Evolutionary conservation across 2,888 invertebrate genomes (phyloP).

Genomic region (Linyphia triangularis): DNA sequence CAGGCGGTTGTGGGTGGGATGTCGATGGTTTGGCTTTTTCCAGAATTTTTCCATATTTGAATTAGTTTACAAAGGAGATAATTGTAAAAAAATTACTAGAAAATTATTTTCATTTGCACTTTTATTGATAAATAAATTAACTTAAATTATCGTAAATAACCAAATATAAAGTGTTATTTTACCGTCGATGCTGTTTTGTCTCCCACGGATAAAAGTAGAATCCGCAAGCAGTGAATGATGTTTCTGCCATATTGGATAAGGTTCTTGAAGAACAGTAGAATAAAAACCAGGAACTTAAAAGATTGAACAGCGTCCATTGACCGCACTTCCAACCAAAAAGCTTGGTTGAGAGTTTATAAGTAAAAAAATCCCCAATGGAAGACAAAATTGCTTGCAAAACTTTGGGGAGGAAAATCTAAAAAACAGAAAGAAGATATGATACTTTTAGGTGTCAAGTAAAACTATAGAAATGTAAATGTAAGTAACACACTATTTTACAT

Average conservation of each 20-base stretch:
- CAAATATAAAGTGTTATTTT: no score
- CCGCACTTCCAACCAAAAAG: slow-evolving; percentile 80
- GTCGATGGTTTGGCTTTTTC: no score
- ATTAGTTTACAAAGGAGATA: not conserved
- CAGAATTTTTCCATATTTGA: no score
- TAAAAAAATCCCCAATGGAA: slow-evolving; percentile 88
- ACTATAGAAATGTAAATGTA: slow-evolving; percentile 10
- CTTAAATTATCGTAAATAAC: no score
- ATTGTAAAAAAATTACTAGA: not conserved
- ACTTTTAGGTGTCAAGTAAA: not conserved
- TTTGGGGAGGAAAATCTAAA: slow-evolving; percentile 87
- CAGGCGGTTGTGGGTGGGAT: no score
- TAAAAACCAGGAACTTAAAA: slow-evolving; percentile 93
- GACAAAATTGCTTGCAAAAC: slow-evolving; percentile 90
- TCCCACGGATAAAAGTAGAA: slow-evolving; percentile 84
- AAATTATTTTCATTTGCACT: not conserved
- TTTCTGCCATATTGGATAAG: slow-evolving; percentile 92
- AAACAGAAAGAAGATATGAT: slow-evolving; percentile 21
- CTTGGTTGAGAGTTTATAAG: slow-evolving; percentile 81
- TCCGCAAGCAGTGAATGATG: slow-evolving; percentile 88
- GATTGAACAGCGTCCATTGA: slow-evolving; percentile 88
- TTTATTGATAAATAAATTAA: not conserved
- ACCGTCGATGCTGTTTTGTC: slow-evolving; percentile 10
- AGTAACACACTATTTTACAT: no score
- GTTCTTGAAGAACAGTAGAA: slow-evolving; percentile 94